Percentiles rank a stretch among this genome's conserved stretches.
Evolutionary conservation across 2,888 invertebrate genomes (phyloP).

Genomic region (Campoletis raptor): DNA sequence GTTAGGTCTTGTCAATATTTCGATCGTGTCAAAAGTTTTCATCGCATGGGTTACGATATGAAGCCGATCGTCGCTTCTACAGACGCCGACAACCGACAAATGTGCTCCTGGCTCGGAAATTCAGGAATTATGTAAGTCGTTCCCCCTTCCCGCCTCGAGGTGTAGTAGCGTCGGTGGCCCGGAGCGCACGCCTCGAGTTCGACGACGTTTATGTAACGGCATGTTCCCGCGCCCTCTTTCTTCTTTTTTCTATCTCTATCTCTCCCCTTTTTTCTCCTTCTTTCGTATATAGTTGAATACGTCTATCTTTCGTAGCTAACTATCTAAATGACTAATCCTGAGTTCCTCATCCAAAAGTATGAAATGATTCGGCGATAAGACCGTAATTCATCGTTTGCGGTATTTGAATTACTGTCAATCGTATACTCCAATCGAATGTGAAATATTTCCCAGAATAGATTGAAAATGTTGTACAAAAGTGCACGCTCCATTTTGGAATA

Average conservation of each 20-base stretch:
- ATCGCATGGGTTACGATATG: conserved; percentile 66
- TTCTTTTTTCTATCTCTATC: conserved; percentile 2
- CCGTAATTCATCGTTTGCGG: neutral
- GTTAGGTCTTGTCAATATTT: conserved; percentile 81
- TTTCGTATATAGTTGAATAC: neutral
- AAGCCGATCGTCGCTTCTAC: conserved; percentile 7
- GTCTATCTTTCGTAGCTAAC: conserved; percentile 26
- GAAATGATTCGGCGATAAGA: neutral
- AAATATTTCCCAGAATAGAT: neutral
- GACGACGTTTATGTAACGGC: conserved; percentile 69
- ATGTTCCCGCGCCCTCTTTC: conserved; percentile 47
- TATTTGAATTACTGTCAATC: neutral
- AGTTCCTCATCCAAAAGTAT: conserved; percentile 14
- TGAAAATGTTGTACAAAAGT: neutral
- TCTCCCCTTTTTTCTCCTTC: conserved; percentile 1
- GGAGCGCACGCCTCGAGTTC: conserved; percentile 66
- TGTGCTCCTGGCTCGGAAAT: conserved; percentile 56
- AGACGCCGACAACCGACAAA: conserved; percentile 41
- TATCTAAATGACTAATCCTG: conserved; percentile 15
- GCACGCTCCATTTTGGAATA: neutral
- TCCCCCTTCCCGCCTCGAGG: conserved; percentile 38
- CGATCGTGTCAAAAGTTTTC: conserved; percentile 75
- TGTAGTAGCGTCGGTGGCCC: conserved; percentile 62
- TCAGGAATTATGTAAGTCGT: conserved; percentile 63
- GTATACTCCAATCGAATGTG: neutral